phyloP scores from a whole-genome alignment of 1,140 invertebrate species.

The Plectus sambesii region DNA sequence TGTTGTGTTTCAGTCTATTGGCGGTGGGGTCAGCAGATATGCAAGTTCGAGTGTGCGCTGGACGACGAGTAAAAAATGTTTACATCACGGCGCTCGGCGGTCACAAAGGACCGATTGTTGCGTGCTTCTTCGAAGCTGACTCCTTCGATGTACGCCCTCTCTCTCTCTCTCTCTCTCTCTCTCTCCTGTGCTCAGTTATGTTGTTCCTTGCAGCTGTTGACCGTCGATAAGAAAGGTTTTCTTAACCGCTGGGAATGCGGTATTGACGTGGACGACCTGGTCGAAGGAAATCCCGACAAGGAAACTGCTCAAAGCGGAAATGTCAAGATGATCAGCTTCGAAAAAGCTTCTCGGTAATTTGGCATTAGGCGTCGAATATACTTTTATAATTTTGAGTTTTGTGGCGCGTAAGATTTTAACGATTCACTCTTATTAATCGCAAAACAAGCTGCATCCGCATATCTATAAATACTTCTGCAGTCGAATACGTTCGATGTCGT shows the following conservation, averaged over 20 bases:
- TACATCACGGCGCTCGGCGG: slow-evolving; percentile 57
- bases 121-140: slow-evolving; percentile 73
- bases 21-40: slow-evolving; percentile 81
- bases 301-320: not conserved
- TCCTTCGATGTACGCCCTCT: slow-evolving; percentile 57
- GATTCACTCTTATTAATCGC: slow-evolving; percentile 4
- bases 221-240: slow-evolving; percentile 54
- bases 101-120: slow-evolving; percentile 68
- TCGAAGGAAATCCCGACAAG: slow-evolving; percentile 16
- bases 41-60: slow-evolving; percentile 64
- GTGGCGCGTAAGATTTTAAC: not conserved
- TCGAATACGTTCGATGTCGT: too few species aligned
- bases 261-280: slow-evolving; percentile 58
- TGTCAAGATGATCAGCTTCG: slow-evolving; percentile 10
- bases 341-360: slow-evolving; percentile 15
- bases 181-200: too few species aligned
- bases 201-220: slow-evolving; percentile 43
- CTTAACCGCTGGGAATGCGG: slow-evolving; percentile 77
- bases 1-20: too few species aligned
- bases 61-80: slow-evolving; percentile 61
- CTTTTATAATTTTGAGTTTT: not conserved
- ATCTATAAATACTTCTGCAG: too few species aligned
- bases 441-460: slow-evolving; percentile 12
- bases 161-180: slow-evolving; percentile 1
- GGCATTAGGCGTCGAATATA: slow-evolving; percentile 8